phyloP scores from a whole-genome alignment of 2,113 vertebrate species.

The Motacilla tschutschensis region DNA sequence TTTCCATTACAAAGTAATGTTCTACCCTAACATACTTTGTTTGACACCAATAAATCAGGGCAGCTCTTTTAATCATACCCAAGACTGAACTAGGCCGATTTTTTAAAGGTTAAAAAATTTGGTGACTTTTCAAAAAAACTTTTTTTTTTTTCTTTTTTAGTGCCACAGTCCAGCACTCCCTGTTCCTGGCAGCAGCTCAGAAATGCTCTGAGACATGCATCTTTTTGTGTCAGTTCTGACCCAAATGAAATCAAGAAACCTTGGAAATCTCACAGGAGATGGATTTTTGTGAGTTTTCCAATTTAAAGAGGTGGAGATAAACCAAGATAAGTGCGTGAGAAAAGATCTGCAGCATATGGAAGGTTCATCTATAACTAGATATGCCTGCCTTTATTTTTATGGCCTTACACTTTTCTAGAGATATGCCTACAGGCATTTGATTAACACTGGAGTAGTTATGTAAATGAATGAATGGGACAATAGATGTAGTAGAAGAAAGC shows the following conservation, averaged over 20 bases:
- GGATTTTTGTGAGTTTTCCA: constrained; percentile 55
- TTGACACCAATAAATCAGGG: constrained; percentile 40
- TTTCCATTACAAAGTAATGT: constrained; percentile 30
- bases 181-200: constrained; percentile 51
- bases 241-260: constrained; percentile 16
- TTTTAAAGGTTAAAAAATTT: constrained; percentile 30
- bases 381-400: constrained; percentile 14
- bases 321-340: constrained; percentile 18
- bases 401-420: background rate
- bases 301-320: constrained; percentile 54
- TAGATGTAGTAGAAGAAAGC: background rate
- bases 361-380: constrained; percentile 8
- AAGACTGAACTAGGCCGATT: background rate
- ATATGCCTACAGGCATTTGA: background rate
- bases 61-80: background rate
- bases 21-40: constrained; percentile 21
- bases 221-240: constrained; percentile 26
- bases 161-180: constrained; percentile 25
- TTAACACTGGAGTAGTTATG: background rate
- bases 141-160: background rate
- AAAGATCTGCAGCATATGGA: background rate
- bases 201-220: constrained; percentile 17
- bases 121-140: constrained; percentile 42
- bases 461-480: constrained; percentile 30
- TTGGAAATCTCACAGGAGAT: constrained; percentile 30